phyloP scores from a whole-genome alignment of 2,797 vertebrate species.

The Ctenochaetus hawaiiensis region DNA sequence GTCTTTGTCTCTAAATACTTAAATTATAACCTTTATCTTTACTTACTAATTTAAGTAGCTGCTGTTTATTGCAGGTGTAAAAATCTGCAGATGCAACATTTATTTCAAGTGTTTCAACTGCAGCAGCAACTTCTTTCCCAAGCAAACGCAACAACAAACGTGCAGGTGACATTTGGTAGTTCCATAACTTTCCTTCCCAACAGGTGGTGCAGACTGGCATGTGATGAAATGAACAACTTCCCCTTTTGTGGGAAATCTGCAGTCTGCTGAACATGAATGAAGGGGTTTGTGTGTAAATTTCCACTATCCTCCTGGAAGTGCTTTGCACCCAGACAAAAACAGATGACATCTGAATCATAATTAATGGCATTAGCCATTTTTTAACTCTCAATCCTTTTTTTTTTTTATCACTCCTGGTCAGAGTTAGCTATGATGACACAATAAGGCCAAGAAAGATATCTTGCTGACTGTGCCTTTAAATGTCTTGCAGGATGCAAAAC shows the following conservation, averaged over 20 bases:
- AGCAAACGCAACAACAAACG: background rate
- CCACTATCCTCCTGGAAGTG: constrained; percentile 13
- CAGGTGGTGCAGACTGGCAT: constrained; percentile 12
- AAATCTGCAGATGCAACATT: constrained; percentile 21
- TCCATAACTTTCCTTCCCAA: constrained; percentile 7
- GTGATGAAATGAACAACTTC: background rate
- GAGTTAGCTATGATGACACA: constrained; percentile 19
- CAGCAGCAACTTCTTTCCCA: constrained; percentile 7
- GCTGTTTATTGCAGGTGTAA: constrained; percentile 9
- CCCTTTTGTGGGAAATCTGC: background rate
- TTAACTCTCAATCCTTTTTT: constrained; percentile 17
- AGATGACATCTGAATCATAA: constrained; percentile 21
- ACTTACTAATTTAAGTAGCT: constrained; percentile 3
- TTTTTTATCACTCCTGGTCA: constrained; percentile 5
- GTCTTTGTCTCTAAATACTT: background rate
- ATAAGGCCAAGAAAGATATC: constrained; percentile 59
- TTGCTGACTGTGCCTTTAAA: constrained; percentile 82
- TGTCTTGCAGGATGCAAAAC: constrained; percentile 55
- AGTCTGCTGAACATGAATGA: background rate
- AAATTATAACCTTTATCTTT: background rate
- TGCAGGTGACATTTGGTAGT: background rate
- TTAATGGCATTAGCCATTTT: constrained; percentile 11
- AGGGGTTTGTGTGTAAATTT: background rate
- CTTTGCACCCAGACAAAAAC: constrained; percentile 31
- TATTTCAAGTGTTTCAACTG: constrained; percentile 10